Evolutionary conservation across 2,888 invertebrate genomes (phyloP).

Genomic region (Dicyrtoma fusca): DNA sequence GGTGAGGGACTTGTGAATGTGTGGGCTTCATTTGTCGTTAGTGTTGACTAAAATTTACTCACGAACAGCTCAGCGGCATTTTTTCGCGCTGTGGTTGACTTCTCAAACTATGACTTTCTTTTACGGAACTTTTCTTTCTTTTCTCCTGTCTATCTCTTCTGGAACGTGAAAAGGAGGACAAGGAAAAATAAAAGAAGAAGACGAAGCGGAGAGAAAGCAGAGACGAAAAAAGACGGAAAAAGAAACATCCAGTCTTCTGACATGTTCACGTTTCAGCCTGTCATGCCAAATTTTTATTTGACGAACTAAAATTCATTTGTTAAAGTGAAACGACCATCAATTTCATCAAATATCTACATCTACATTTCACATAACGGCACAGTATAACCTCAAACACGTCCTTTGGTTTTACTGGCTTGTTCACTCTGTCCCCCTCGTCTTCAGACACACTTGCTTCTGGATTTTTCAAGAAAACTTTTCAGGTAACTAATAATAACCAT

Average conservation of each 20-base stretch:
- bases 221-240: background rate
- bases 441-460: no score
- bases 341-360: no score
- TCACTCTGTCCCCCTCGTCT: no score
- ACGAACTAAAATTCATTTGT: slow-evolving; percentile 12
- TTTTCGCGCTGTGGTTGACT: background rate
- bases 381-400: no score
- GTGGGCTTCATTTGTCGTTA: slow-evolving; percentile 17
- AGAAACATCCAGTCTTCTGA: background rate
- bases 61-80: background rate
- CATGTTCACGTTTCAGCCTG: background rate
- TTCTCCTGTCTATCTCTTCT: background rate
- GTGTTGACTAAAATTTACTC: slow-evolving; percentile 9
- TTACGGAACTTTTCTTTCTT: background rate
- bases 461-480: no score
- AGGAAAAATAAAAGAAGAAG: background rate
- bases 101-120: background rate
- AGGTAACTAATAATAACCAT: no score
- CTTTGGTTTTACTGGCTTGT: no score
- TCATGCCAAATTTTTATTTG: slow-evolving; percentile 1
- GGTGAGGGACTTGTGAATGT: slow-evolving; percentile 21
- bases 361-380: no score
- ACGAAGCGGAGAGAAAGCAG: background rate
- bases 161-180: background rate
- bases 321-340: background rate